These are phyloP conservation scores for Nycticryphes semicollaris DNA, from an alignment of 2,113 vertebrate species.

Conservation along the genomic window DNA sequence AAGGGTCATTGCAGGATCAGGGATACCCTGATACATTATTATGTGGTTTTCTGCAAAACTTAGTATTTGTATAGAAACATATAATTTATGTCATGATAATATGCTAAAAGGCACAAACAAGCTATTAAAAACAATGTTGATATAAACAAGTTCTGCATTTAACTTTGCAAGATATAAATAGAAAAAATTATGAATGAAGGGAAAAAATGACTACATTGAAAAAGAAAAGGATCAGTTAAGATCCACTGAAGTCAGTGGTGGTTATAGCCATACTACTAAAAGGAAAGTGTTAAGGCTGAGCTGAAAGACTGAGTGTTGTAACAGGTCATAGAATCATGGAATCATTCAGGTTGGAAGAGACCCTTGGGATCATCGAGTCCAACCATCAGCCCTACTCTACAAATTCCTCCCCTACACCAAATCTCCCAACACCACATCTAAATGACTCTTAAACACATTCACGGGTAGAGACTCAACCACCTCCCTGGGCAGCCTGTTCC, in stretches of 20 bases:
- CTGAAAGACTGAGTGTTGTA: not conserved
- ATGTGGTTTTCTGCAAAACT: not conserved
- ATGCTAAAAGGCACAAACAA: not conserved
- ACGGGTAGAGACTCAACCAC: too few relatives aligned
- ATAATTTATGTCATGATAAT: not conserved
- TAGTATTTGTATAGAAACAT: not conserved
- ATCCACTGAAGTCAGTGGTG: not conserved
- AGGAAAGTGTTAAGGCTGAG: not conserved
- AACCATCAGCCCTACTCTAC: too few relatives aligned
- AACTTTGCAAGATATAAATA: not conserved
- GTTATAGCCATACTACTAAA: not conserved
- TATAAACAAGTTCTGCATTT: not conserved
- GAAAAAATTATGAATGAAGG: not conserved
- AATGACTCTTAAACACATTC: too few relatives aligned
- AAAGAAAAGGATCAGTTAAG: not conserved
- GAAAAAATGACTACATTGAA: not conserved
- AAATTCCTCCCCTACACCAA: too few relatives aligned
- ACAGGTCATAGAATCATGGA: not conserved
- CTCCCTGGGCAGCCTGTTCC: too few relatives aligned
- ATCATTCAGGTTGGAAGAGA: too few relatives aligned
- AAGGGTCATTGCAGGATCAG: not conserved
- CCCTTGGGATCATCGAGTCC: too few relatives aligned
- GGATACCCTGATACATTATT: not conserved
- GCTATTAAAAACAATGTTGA: not conserved
- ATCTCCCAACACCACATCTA: too few relatives aligned